Base-by-base conservation (phyloP, 2,797 vertebrate species). In the Urosaurus nigricauda region DNA sequence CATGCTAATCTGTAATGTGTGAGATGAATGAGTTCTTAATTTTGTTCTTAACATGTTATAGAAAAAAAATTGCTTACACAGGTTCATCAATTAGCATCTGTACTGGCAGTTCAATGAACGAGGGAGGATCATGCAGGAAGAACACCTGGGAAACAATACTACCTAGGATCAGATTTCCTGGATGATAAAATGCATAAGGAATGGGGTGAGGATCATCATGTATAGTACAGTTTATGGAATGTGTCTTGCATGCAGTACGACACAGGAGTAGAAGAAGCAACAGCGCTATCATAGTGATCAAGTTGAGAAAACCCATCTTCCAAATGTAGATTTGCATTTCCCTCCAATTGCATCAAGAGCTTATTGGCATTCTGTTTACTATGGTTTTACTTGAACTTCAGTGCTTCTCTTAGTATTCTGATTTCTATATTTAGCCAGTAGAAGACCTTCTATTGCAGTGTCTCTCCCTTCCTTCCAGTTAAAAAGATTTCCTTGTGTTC, bases 121-220 rank as follows among this genome's bases (percentile, higher is more conserved):
- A 35, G 5, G 13, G 14, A 8, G 4, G 29, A 4, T 6, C 35
- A 5, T 77, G 11, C 5, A 75, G 16, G 13, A 75, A 75, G 32
- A 77, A 37, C 8, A 65, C 32, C 16, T 77, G 71, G 19, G 56
- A 60, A 58, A 9, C 24, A 29, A 88, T 47, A 1, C 5, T 32
- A 60, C 87, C 87, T 4, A 88, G 51, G 58, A 88, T 4, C 19
- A 88, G 6, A 2, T 74, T 21, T 47, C 70, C 87, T 58, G 53
- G 79, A 3, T 51, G 53, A 47, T 35, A 29, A 51, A 75, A 83
- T 16, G 63, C 32, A 29, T 88, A 79, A 6, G 32, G 40, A 24
- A 73, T 83, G 14, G 87, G 53, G 14, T 58, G 32, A 8, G 32
- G 70, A 12, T 88, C 87, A 24, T 81, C 68, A 8, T 5, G 43